Base-by-base conservation (phyloP, 2,888 invertebrate genomes). In the Emmelina monodactyla region DNA sequence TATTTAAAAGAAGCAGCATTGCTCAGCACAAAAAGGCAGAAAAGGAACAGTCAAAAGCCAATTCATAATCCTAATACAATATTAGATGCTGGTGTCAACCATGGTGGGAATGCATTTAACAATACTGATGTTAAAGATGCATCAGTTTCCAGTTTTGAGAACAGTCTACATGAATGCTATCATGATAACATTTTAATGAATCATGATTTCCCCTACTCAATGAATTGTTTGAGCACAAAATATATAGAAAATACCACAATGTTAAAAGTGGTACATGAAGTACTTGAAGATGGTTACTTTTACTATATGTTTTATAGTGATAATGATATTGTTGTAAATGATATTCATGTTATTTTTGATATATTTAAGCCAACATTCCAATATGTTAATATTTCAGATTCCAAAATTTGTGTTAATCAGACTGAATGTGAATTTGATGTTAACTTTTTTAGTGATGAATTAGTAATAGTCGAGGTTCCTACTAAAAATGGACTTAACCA, bases 251-350 rank as follows among this genome's bases (percentile, higher is more conserved):
- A 81, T 37, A 85, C 85, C 4, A 84, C 85, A 15, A 88, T 88
- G 44, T 58, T 73, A 6, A 78, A 73, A 59, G 86, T 90, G 1
- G 83, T 82, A 37, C 91, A 92, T 50, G 85, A 89, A 45, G 88
- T 92, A 14, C 73, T 83, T 22, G 79, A 84, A 33, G 88, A 91
- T 57, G 92, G 92, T 5, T 92, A 92, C 67, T 93, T 92, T 61
- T 93, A 93, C 67, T 93, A 92, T 51, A 91, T 93, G 47, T 92
- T 93, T 67, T 92, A 92, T 56, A 92, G 91, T 50, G 91, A 93
- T 59, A 92, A 92, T 68, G 92, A 91, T 60, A 75, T 87, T 47
- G 86, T 88, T 7, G 83, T 81, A 32, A 93, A 92, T 65, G 88
- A 90, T 55, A 89, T 93, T 49, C 89, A 92, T 66, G 90, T 89